phyloP scores from a whole-genome alignment of 2,113 vertebrate species.

The Panthera leo region DNA sequence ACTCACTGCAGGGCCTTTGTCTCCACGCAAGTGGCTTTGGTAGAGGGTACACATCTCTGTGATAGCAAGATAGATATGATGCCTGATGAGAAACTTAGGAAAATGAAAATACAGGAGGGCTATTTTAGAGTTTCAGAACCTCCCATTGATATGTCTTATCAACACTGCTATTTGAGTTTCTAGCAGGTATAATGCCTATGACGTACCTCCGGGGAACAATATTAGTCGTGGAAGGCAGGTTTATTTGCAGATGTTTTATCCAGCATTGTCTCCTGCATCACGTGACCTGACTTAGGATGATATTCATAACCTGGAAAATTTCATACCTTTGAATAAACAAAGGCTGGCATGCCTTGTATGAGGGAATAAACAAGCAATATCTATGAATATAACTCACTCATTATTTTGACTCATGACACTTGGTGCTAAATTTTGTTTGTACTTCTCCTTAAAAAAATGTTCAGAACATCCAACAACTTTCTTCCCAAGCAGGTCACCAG shows the following conservation, averaged over 20 bases:
- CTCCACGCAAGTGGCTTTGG: neutral
- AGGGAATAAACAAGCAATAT: neutral
- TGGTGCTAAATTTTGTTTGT: slow-evolving; percentile 5
- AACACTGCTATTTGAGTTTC: neutral
- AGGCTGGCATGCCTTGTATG: neutral
- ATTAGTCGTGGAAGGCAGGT: neutral
- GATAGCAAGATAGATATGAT: neutral
- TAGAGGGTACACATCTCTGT: neutral
- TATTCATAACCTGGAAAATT: neutral
- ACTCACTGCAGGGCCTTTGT: slow-evolving; percentile 45
- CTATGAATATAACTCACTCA: neutral
- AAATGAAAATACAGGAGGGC: neutral
- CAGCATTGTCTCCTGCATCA: neutral
- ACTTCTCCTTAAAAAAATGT: neutral
- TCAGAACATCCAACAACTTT: neutral
- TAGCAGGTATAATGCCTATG: neutral
- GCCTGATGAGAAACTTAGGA: neutral
- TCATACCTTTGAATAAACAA: neutral
- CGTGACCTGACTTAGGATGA: neutral
- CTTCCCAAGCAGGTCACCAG: neutral
- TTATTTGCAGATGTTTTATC: neutral
- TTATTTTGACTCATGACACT: neutral
- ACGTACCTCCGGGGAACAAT: neutral
- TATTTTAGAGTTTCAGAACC: slow-evolving; percentile 34
- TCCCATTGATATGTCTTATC: neutral